Percentiles rank a stretch among this genome's conserved stretches.
Conservation (phyloP, 2,888 invertebrate genomes). For the Leptinotarsa haldemani region DNA sequence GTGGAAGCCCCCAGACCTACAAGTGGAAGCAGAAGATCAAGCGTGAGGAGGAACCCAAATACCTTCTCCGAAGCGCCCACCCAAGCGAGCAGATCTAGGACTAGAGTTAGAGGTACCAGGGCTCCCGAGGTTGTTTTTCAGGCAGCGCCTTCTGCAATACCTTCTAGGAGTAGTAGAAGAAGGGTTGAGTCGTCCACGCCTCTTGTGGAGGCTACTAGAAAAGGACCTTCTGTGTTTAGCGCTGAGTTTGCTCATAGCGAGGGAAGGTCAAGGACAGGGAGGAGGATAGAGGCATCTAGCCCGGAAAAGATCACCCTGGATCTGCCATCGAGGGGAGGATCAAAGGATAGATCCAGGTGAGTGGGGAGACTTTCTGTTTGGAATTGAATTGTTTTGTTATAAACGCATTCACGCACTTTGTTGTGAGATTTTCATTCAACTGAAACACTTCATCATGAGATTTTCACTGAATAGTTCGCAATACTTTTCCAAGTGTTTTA, state of each 20-base stretch:
- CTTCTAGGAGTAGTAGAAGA: conserved; percentile 24
- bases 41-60: conserved; percentile 18
- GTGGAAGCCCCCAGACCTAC: conserved; percentile 12
- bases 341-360: conserved; percentile 15
- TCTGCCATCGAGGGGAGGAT: conserved; percentile 25
- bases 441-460: too few relatives aligned
- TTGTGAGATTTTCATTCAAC: too few relatives aligned
- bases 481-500: too few relatives aligned
- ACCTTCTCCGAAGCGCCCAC: conserved; percentile 32
- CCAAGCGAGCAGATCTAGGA: conserved; percentile 41
- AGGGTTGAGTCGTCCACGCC: conserved; percentile 20
- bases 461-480: too few relatives aligned
- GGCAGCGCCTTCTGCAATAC: conserved; percentile 23
- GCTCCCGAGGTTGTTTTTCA: conserved; percentile 23
- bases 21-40: conserved; percentile 8
- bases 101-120: conserved; percentile 43
- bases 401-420: too few relatives aligned
- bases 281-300: conserved; percentile 26
- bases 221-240: conserved; percentile 42
- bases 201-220: conserved; percentile 29
- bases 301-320: conserved; percentile 47
- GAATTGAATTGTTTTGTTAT: too few relatives aligned
- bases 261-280: conserved; percentile 36
- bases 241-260: conserved; percentile 34
- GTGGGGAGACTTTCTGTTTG: too few relatives aligned